Conservation (phyloP, 2,797 vertebrate genomes). For the Rhodeus uyekii region DNA sequence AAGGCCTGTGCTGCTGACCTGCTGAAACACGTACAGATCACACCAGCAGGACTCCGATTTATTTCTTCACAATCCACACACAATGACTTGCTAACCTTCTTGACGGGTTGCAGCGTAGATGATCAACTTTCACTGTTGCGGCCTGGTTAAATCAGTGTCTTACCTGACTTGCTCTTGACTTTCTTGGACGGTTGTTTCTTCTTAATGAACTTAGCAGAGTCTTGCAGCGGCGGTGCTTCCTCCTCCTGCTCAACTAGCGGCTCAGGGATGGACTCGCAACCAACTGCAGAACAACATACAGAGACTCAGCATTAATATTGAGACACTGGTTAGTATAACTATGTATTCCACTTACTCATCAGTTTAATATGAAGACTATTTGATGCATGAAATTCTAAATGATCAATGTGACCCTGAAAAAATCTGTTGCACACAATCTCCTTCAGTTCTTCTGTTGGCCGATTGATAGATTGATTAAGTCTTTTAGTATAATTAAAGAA, state of each 20-base stretch:
- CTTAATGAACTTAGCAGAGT: conserved; percentile 71
- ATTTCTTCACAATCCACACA: background rate
- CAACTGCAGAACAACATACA: conserved; percentile 58
- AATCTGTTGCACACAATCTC: background rate
- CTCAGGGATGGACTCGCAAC: conserved; percentile 70
- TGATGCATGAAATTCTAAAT: background rate
- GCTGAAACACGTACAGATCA: conserved; percentile 21
- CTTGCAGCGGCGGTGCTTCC: conserved; percentile 70
- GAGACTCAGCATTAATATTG: background rate
- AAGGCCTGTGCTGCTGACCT: conserved; percentile 30
- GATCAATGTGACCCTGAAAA: background rate
- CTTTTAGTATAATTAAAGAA: background rate
- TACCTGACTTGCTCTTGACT: conserved; percentile 75
- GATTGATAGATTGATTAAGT: background rate
- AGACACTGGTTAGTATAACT: background rate
- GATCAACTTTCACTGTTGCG: background rate
- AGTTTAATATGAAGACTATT: background rate
- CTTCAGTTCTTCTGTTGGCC: background rate
- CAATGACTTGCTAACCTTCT: background rate
- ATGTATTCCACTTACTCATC: background rate
- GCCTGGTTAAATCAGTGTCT: conserved; percentile 52
- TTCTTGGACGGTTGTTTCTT: conserved; percentile 73
- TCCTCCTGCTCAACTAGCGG: conserved; percentile 79
- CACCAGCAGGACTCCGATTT: background rate
- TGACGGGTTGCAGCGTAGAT: background rate